phyloP scores from a whole-genome alignment of 1,140 invertebrate genomes.

The Halotydeus destructor region DNA sequence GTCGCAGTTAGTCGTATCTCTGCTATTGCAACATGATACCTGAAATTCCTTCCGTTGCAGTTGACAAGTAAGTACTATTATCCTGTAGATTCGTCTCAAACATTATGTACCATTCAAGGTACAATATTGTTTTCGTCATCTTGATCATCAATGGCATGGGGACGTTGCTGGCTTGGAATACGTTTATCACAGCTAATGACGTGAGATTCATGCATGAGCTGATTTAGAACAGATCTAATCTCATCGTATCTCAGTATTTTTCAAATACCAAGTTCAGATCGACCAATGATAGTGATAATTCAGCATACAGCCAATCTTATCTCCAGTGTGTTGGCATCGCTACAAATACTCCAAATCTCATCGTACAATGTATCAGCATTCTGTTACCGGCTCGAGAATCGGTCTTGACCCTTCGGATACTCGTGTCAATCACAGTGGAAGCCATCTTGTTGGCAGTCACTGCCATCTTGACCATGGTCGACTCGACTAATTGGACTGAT shows the following conservation, averaged over 20 bases:
- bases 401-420: constrained; percentile 53
- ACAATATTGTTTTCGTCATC: constrained; percentile 46
- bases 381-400: constrained; percentile 6
- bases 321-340: constrained; percentile 4
- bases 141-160: constrained; percentile 82
- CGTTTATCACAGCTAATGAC: constrained; percentile 81
- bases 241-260: no score
- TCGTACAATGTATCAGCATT: constrained; percentile 6
- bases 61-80: no score
- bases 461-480: constrained; percentile 69
- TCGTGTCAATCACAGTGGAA: constrained; percentile 68
- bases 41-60: no score
- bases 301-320: constrained; percentile 5
- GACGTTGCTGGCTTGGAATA: constrained; percentile 90
- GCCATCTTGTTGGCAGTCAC: constrained; percentile 70
- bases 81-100: no score
- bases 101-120: no score
- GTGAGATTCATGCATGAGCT: no score
- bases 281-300: no score
- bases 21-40: no score
- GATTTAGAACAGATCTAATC: no score
- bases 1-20: no score
- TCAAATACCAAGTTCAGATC: no score
- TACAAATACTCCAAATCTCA: constrained; percentile 5
- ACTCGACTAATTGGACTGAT: constrained; percentile 51